Evolutionary conservation across 2,113 vertebrate genomes (phyloP).

Genomic region (Vulpes vulpes): DNA sequence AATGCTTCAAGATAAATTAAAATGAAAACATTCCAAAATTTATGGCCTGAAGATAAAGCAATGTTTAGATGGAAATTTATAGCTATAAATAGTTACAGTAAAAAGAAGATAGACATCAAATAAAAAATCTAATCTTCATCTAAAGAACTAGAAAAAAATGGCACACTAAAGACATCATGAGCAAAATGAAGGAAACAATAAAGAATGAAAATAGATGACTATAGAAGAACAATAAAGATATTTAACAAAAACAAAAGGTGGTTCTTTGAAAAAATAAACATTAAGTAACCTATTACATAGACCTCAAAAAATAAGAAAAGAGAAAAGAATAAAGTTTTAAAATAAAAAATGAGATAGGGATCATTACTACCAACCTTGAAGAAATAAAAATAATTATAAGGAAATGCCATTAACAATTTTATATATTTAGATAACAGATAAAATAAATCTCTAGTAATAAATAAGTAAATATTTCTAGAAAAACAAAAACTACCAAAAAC

Average conservation of each 20-base stretch:
- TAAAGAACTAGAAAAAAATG: neutral
- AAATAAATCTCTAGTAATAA: neutral
- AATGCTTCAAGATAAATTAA: neutral
- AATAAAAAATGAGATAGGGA: neutral
- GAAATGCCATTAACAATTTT: neutral
- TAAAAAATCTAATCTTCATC: neutral
- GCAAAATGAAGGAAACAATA: neutral
- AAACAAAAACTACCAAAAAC: neutral
- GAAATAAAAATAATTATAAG: neutral
- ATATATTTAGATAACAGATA: neutral
- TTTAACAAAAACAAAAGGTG: neutral
- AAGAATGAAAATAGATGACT: neutral
- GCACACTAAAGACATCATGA: neutral
- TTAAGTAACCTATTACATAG: neutral
- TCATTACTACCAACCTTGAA: neutral
- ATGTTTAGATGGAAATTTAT: neutral
- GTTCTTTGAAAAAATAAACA: neutral
- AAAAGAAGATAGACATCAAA: neutral
- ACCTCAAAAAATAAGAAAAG: neutral
- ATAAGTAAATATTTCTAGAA: neutral
- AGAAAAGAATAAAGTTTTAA: neutral
- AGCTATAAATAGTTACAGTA: neutral
- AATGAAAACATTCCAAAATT: neutral
- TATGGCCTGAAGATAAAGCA: neutral
- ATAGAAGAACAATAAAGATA: neutral